These are phyloP conservation scores for Syngnathus rostellatus DNA, from an alignment of 2,797 vertebrate genomes.

Conservation along the genomic window DNA sequence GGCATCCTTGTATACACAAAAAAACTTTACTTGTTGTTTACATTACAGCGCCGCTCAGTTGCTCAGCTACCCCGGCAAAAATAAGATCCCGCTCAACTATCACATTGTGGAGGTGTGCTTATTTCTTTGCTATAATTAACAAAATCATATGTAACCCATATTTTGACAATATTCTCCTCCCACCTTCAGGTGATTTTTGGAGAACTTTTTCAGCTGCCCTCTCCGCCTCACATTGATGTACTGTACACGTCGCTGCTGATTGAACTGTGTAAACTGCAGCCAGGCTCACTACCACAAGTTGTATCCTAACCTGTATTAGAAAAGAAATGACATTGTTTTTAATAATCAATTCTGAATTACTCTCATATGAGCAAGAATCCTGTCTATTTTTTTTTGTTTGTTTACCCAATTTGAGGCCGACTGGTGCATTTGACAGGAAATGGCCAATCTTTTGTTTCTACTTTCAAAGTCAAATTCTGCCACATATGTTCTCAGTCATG, in stretches of 20 bases:
- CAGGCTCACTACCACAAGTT: slow-evolving; percentile 94
- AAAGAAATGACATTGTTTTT: too few relatives aligned
- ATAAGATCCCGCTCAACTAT: slow-evolving; percentile 97
- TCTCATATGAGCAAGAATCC: too few relatives aligned
- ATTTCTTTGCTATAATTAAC: background rate
- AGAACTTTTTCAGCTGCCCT: slow-evolving; percentile 87
- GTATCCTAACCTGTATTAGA: slow-evolving; percentile 75
- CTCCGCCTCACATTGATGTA: slow-evolving; percentile 87
- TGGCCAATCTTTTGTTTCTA: too few relatives aligned
- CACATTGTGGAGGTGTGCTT: slow-evolving; percentile 90
- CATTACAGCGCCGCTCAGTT: slow-evolving; percentile 67
- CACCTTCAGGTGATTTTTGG: slow-evolving; percentile 86
- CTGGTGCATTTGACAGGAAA: too few relatives aligned
- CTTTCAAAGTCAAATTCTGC: too few relatives aligned
- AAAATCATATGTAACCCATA: background rate
- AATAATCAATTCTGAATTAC: too few relatives aligned
- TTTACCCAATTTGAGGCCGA: too few relatives aligned
- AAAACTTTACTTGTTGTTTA: background rate
- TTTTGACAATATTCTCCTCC: background rate
- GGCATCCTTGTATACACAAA: background rate
- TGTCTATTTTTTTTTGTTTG: too few relatives aligned
- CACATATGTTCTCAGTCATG: too few relatives aligned
- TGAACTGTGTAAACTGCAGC: slow-evolving; percentile 96
- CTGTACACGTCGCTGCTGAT: slow-evolving; percentile 96
- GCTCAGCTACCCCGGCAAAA: slow-evolving; percentile 94